These are phyloP conservation scores for Drepana arcuata DNA, from an alignment of 1,140 invertebrate species.

Conservation along the genomic window DNA sequence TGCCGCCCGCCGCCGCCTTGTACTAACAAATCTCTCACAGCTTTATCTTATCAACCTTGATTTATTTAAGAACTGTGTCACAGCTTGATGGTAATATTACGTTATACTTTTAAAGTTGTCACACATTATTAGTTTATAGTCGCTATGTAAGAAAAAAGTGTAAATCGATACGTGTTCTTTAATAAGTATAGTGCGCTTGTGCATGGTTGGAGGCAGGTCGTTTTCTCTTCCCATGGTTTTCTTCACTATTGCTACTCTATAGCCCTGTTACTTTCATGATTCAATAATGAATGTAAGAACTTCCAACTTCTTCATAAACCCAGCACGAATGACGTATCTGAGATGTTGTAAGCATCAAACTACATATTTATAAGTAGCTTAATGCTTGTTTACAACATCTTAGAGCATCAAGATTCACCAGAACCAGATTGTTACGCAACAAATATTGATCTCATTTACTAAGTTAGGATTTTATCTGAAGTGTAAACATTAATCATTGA, in stretches of 20 bases:
- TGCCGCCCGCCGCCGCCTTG: no score
- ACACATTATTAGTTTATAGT: neutral
- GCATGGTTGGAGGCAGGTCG: constrained; percentile 4
- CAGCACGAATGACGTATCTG: no score
- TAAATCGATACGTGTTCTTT: neutral
- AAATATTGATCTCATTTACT: no score
- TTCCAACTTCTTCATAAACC: neutral
- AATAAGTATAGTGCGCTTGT: neutral
- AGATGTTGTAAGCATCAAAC: no score
- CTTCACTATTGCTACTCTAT: constrained; percentile 19
- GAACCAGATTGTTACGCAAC: neutral
- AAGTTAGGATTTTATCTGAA: neutral
- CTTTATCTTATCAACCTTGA: constrained; percentile 52
- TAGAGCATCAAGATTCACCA: neutral
- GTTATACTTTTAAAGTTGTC: neutral
- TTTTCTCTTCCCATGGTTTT: constrained; percentile 53
- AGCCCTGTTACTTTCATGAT: constrained; percentile 17
- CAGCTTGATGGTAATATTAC: neutral
- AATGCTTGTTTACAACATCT: neutral
- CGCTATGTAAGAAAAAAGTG: neutral
- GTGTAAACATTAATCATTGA: neutral
- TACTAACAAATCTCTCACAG: constrained; percentile 25
- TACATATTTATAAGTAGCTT: neutral
- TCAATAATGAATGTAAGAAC: neutral
- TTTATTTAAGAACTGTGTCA: constrained; percentile 44